phyloP scores from a whole-genome alignment of 2,797 vertebrate genomes.

The Neosilurus hyrtlii region DNA sequence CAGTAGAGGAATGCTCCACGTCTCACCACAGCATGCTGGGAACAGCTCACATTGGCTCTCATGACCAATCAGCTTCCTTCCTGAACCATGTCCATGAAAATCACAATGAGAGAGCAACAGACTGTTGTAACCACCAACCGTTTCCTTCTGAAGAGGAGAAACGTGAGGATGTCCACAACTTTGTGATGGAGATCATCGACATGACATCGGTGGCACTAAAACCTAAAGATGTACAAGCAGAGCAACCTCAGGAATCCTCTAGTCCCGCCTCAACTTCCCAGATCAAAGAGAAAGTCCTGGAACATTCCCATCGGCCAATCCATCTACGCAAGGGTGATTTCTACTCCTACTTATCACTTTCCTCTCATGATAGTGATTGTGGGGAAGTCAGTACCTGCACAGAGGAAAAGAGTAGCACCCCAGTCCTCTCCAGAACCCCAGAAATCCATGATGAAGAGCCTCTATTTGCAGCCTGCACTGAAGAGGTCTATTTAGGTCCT shows the following conservation, averaged over 20 bases:
- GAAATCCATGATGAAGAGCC: constrained; percentile 82
- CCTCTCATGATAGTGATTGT: constrained; percentile 97
- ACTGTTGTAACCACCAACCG: constrained; percentile 66
- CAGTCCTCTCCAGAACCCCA: constrained; percentile 65
- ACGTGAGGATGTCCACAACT: constrained; percentile 80
- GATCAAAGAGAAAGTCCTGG: constrained; percentile 91
- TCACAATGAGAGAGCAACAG: constrained; percentile 57
- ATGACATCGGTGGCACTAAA: constrained; percentile 88
- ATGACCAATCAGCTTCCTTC: constrained; percentile 69
- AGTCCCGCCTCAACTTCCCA: constrained; percentile 75
- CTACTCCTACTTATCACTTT: constrained; percentile 96
- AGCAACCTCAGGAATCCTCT: constrained; percentile 64
- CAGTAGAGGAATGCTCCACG: constrained; percentile 58
- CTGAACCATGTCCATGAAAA: constrained; percentile 68
- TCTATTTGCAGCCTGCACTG: constrained; percentile 86
- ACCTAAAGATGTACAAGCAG: constrained; percentile 77
- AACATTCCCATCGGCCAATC: constrained; percentile 89
- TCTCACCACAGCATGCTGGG: constrained; percentile 50
- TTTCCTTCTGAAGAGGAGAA: constrained; percentile 61
- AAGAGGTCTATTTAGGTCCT: constrained; percentile 80
- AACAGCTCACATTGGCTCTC: constrained; percentile 59
- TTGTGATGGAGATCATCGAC: constrained; percentile 94
- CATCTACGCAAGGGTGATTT: constrained; percentile 92
- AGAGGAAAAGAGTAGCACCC: constrained; percentile 80
- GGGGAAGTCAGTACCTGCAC: constrained; percentile 86